Conservation (phyloP, 2,113 vertebrate genomes). For the Calyptommatus sinebrachiatus region DNA sequence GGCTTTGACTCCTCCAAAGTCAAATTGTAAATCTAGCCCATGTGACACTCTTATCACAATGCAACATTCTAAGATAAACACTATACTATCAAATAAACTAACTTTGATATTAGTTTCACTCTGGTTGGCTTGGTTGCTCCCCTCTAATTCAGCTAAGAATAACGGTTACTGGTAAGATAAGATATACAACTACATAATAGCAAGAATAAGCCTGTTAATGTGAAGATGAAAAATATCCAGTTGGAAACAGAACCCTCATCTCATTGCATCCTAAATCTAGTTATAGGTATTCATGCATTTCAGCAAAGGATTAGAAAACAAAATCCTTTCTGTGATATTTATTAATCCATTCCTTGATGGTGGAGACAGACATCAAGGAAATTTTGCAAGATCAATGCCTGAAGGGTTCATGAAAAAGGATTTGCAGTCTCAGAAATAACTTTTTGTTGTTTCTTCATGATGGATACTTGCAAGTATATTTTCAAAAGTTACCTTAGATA, state of each 20-base stretch:
- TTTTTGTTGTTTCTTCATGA: slow-evolving; percentile 10
- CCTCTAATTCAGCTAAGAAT: no score
- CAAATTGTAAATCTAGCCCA: no score
- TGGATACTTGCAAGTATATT: slow-evolving; percentile 16
- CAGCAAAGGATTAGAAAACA: neutral
- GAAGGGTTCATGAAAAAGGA: slow-evolving; percentile 11
- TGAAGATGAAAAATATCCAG: neutral
- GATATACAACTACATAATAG: neutral
- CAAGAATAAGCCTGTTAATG: neutral
- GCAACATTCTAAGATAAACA: neutral
- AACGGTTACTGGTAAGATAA: neutral
- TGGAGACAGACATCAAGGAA: neutral
- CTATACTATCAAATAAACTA: no score
- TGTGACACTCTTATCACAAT: neutral
- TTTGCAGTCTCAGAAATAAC: neutral
- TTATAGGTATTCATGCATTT: slow-evolving; percentile 1
- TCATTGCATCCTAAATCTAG: neutral
- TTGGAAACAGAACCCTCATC: slow-evolving; percentile 4
- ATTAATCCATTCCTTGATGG: slow-evolving; percentile 25
- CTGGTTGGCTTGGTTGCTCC: no score
- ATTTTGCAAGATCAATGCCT: neutral
- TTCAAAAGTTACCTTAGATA: slow-evolving; percentile 52
- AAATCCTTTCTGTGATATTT: neutral
- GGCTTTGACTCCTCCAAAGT: no score
- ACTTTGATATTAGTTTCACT: neutral